phyloP scores from a whole-genome alignment of 2,113 vertebrate species.

The Macquaria australasica region DNA sequence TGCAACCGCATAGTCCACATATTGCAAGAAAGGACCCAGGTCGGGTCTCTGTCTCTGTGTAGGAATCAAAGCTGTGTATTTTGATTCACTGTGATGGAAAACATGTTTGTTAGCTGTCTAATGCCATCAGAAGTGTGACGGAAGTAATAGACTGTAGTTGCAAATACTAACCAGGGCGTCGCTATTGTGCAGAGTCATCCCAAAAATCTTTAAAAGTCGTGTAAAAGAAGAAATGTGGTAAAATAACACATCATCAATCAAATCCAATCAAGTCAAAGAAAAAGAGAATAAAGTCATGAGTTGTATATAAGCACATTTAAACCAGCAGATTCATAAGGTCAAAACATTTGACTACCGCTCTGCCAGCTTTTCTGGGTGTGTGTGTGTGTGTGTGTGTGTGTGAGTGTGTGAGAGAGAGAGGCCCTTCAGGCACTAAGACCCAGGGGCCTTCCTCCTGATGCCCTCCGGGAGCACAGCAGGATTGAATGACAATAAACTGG shows the following conservation, averaged over 20 bases:
- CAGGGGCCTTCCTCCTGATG: slow-evolving; percentile 72
- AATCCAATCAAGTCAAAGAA: not conserved
- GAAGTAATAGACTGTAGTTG: not conserved
- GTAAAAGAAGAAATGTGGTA: not conserved
- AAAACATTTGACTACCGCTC: not conserved
- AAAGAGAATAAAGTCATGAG: not conserved
- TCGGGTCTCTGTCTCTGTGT: not conserved
- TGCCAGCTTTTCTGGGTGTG: not conserved
- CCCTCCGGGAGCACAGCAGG: slow-evolving; percentile 76
- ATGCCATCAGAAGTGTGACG: not conserved
- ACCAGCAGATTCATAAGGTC: slow-evolving; percentile 15
- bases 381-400: not conserved
- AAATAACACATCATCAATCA: not conserved
- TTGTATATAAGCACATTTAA: not conserved
- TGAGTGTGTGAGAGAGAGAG: not conserved
- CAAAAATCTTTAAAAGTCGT: not conserved
- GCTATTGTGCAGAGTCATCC: not conserved
- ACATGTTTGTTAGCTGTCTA: not conserved
- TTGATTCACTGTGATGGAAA: not conserved
- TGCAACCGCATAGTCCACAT: too few relatives aligned
- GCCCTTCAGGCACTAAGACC: slow-evolving; percentile 76
- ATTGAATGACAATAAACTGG: slow-evolving; percentile 88
- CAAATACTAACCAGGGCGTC: not conserved
- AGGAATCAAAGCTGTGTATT: not conserved
- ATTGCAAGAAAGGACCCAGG: too few relatives aligned